A percentile compares a stretch with the other conserved stretches of the same genome.
Evolutionary conservation across 2,113 vertebrate genomes (phyloP).

Genomic region (Oceanites oceanicus): DNA sequence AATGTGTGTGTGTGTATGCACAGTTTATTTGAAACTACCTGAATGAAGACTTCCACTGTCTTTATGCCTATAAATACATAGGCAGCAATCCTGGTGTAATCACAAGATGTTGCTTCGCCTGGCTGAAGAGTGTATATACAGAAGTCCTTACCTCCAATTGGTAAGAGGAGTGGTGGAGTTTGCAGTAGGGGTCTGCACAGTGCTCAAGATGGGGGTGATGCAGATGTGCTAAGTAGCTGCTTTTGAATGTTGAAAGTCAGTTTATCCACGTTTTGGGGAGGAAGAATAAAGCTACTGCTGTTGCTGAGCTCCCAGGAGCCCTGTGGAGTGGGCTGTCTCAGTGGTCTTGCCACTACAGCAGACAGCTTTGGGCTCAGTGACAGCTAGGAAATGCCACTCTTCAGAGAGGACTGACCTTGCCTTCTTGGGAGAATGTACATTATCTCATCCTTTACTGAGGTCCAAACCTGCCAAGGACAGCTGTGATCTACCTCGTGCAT

Average conservation of each 20-base stretch:
- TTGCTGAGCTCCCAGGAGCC: not conserved
- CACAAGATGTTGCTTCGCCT: not conserved
- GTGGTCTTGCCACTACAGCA: not conserved
- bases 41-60: not conserved
- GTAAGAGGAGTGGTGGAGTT: not conserved
- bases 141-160: not conserved
- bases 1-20: not conserved
- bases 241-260: not conserved
- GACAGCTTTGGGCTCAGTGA: not conserved
- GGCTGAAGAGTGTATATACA: not conserved
- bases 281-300: not conserved
- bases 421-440: not conserved
- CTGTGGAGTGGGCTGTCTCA: not conserved
- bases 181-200: not conserved
- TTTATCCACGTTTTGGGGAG: not conserved
- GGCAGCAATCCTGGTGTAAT: not conserved
- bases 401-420: not conserved
- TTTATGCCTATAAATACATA: not conserved
- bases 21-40: not conserved
- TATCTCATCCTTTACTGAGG: not conserved
- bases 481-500: not conserved
- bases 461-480: not conserved
- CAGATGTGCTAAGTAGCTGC: not conserved
- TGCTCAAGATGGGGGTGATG: not conserved
- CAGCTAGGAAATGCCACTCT: not conserved